Percentiles rank a stretch among this genome's conserved stretches.
phyloP scores from a whole-genome alignment of 2,888 invertebrate genomes.

The Rambutsinella grinnellia region DNA sequence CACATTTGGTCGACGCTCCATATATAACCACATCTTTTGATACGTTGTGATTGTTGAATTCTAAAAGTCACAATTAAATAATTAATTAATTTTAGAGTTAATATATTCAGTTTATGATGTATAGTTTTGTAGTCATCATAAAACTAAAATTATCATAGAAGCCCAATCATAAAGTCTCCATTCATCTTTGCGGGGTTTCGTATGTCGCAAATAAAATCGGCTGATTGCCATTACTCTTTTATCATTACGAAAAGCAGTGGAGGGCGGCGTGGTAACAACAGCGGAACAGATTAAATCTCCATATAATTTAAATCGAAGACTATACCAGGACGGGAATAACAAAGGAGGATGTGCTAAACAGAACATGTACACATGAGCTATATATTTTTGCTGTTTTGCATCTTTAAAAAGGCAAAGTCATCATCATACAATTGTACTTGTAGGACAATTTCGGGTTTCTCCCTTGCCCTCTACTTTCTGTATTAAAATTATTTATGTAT shows the following conservation, averaged over 20 bases:
- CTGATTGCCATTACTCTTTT: background rate
- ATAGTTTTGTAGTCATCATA: no score
- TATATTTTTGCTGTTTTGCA: background rate
- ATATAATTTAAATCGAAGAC: constrained; percentile 50
- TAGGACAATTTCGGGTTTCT: constrained; percentile 3
- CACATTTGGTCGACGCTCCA: constrained; percentile 86
- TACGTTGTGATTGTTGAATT: constrained; percentile 92
- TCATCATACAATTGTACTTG: background rate
- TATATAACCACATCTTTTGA: constrained; percentile 95
- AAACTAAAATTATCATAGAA: no score
- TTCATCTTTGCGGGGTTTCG: no score
- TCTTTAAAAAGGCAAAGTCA: background rate
- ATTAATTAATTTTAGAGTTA: no score
- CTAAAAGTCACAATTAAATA: no score
- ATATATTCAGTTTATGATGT: no score
- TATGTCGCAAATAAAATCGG: background rate
- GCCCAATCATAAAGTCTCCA: no score
- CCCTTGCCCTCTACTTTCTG: constrained; percentile 7
- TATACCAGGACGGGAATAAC: constrained; percentile 52
- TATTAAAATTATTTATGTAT: background rate
- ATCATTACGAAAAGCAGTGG: constrained; percentile 13
- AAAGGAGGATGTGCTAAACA: background rate
- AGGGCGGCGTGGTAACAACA: constrained; percentile 40
- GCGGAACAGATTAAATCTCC: constrained; percentile 60
- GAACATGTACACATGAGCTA: no score